A percentile compares a stretch with the other conserved stretches of the same genome.
Conservation (phyloP, 92 coral and sea anemone species). For the Pocillopora grandis region DNA sequence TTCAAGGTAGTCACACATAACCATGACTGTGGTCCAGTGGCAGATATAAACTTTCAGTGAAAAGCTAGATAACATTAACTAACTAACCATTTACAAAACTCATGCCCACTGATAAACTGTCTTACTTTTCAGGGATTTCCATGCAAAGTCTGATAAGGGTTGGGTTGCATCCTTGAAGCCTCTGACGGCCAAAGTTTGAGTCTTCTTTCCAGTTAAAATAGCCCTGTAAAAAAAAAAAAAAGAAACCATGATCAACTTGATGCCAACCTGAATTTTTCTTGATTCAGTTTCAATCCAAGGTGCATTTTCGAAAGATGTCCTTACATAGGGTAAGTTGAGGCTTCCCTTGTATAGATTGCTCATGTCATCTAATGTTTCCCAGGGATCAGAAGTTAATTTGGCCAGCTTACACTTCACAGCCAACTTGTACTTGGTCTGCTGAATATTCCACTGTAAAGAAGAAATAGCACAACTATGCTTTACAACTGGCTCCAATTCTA, state of each 20-base stretch:
- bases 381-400: slow-evolving; percentile 93
- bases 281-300: neutral
- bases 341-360: slow-evolving; percentile 93
- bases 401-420: slow-evolving; percentile 89
- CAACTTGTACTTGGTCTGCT: slow-evolving; percentile 81
- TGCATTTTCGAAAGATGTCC: slow-evolving; percentile 3
- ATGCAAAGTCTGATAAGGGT: slow-evolving; percentile 76
- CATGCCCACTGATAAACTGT: too few relatives aligned
- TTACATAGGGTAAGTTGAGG: slow-evolving; percentile 85
- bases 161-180: slow-evolving; percentile 97
- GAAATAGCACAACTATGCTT: neutral
- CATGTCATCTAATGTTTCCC: slow-evolving; percentile 94
- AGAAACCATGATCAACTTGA: too few relatives aligned
- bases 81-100: too few relatives aligned
- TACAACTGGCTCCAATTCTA: neutral
- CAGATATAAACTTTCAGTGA: too few relatives aligned
- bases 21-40: too few relatives aligned
- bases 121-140: slow-evolving; percentile 93
- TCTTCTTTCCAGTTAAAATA: slow-evolving; percentile 93
- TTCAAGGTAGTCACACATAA: too few relatives aligned
- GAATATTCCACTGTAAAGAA: slow-evolving; percentile 86
- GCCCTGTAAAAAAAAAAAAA: slow-evolving; percentile 50
- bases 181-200: slow-evolving; percentile 87
- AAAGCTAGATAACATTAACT: too few relatives aligned
- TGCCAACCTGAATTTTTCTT: too few relatives aligned